Percentiles rank a stretch among this genome's conserved stretches.
Evolutionary conservation across 2,888 invertebrate species (phyloP).

Genomic region (Caenorhabditis uteleia): DNA sequence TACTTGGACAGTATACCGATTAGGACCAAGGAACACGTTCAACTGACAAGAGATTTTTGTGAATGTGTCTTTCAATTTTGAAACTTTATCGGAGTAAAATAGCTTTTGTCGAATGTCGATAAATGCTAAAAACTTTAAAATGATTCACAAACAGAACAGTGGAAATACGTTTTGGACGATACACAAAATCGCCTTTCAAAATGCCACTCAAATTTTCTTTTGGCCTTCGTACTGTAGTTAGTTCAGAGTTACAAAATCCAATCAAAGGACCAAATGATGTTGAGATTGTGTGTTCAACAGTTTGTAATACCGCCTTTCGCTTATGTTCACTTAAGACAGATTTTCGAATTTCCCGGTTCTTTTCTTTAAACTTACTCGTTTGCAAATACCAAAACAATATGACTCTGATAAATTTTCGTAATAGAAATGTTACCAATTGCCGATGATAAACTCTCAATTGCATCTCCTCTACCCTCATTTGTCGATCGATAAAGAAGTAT

Average conservation of each 20-base stretch:
- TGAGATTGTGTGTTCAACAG: constrained; percentile 22
- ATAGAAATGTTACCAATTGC: constrained; percentile 24
- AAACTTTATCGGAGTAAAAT: constrained; percentile 25
- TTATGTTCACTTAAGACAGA: constrained; percentile 16
- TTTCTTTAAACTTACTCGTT: constrained; percentile 25
- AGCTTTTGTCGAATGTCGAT: constrained; percentile 21
- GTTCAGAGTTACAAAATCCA: constrained; percentile 30
- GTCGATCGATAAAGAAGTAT: constrained; percentile 25
- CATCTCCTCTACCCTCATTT: constrained; percentile 23
- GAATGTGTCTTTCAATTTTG: constrained; percentile 12
- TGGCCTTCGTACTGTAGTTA: constrained; percentile 24
- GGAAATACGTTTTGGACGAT: no score
- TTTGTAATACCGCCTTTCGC: constrained; percentile 16
- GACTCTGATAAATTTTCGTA: constrained; percentile 18
- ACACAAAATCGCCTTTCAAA: no score
- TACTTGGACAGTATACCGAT: constrained; percentile 1
- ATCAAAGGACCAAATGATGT: constrained; percentile 33
- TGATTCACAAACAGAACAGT: neutral
- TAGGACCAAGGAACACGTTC: constrained; percentile 24
- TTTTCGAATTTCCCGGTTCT: neutral
- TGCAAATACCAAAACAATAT: constrained; percentile 28
- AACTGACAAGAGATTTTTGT: constrained; percentile 30
- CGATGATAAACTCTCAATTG: constrained; percentile 20
- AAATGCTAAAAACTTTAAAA: constrained; percentile 11
- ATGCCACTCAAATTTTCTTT: constrained; percentile 11